Evolutionary conservation across 2,113 vertebrate genomes (phyloP).

Genomic region (Oreochromis spilurus): DNA sequence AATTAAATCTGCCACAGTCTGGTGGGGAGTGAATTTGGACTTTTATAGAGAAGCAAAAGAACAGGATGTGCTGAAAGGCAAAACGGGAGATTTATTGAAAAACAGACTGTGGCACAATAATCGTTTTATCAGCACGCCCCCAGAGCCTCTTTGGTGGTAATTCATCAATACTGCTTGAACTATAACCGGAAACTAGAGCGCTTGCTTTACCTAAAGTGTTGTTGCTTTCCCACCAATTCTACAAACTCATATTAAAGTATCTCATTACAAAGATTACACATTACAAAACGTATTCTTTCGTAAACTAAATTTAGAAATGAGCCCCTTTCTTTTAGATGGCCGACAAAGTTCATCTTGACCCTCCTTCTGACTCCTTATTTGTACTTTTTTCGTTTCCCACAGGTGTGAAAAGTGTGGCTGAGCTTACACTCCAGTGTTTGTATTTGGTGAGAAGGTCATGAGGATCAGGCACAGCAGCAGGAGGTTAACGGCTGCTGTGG

Average conservation of each 20-base stretch:
- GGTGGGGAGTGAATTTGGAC: not conserved
- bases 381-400: not conserved
- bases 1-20: not conserved
- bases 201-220: not conserved
- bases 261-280: not conserved
- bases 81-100: not conserved
- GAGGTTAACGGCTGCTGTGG: not conserved
- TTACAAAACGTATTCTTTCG: accelerated
- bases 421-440: not conserved
- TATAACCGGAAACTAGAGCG: not conserved
- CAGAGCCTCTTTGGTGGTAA: not conserved
- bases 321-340: not conserved
- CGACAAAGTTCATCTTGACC: not conserved
- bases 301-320: not conserved
- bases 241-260: not conserved
- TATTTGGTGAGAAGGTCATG: not conserved
- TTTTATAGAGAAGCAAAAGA: not conserved
- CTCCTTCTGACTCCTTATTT: not conserved
- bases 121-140: not conserved
- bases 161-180: not conserved
- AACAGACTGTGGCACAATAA: not conserved
- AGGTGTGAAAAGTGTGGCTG: not conserved
- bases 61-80: not conserved
- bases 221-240: not conserved
- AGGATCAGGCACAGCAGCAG: not conserved